A percentile compares a stretch with the other conserved stretches of the same genome.
Conservation (phyloP, 2,113 vertebrate species). For the Hyperopisus bebe region DNA sequence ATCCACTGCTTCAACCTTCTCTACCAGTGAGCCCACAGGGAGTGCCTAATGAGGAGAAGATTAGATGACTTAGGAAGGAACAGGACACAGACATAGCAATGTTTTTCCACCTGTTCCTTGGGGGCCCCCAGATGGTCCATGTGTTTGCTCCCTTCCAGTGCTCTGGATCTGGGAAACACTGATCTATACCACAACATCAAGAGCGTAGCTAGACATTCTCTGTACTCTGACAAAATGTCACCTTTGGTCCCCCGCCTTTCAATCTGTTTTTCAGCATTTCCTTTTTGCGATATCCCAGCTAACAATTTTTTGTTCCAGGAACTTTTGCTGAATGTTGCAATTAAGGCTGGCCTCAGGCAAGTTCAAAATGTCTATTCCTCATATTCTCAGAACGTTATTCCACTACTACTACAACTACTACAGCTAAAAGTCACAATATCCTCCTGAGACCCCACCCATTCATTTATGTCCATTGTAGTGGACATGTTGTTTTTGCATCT, state of each 20-base stretch:
- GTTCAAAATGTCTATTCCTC: background rate
- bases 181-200: background rate
- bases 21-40: slow-evolving; percentile 30
- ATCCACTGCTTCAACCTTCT: slow-evolving; percentile 59
- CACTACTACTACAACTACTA: background rate
- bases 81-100: background rate
- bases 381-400: background rate
- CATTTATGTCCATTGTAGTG: no score
- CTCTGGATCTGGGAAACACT: background rate
- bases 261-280: background rate
- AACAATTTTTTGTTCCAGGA: background rate
- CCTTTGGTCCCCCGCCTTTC: background rate
- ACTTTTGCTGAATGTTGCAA: background rate
- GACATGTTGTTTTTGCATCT: no score
- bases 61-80: background rate
- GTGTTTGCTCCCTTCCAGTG: background rate
- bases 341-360: background rate
- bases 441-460: no score
- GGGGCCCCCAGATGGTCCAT: background rate
- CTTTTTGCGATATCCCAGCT: background rate
- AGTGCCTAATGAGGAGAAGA: slow-evolving; percentile 31
- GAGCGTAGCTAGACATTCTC: background rate
- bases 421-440: no score
- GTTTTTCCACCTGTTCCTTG: background rate
- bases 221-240: background rate